A percentile compares a stretch with the other conserved stretches of the same genome.
Evolutionary conservation across 2,888 invertebrate genomes (phyloP).

Genomic region (Leptogaster cylindrica): DNA sequence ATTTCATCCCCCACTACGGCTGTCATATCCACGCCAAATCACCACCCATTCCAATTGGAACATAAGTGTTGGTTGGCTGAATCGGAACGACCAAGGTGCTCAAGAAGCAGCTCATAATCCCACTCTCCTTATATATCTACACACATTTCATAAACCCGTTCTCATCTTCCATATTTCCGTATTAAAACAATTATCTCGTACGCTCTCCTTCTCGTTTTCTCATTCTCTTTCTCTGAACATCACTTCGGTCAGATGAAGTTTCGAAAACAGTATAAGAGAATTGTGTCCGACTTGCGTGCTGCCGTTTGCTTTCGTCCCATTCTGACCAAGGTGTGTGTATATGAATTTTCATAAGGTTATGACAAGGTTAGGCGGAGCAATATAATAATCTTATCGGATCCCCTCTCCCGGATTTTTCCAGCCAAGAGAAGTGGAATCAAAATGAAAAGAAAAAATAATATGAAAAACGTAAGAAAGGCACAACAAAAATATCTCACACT

Average conservation of each 20-base stretch:
- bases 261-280: conserved; percentile 39
- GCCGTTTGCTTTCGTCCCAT: neutral
- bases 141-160: conserved; percentile 1
- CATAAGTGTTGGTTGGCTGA: neutral
- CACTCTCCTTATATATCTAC: conserved; percentile 15
- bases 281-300: no score
- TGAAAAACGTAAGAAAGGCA: conserved; percentile 6
- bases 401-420: neutral
- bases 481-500: conserved; percentile 19
- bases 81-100: conserved; percentile 11
- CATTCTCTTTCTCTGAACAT: neutral
- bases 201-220: neutral
- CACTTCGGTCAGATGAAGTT: neutral
- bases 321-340: conserved; percentile 33
- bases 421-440: neutral
- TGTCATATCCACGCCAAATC: conserved; percentile 39
- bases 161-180: conserved; percentile 22
- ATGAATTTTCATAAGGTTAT: conserved; percentile 52
- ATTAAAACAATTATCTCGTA: neutral
- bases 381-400: conserved; percentile 48
- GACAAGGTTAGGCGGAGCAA: conserved; percentile 54
- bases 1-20: conserved; percentile 14
- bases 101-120: neutral
- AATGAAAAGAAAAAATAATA: neutral
- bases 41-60: conserved; percentile 33